Base-by-base conservation (phyloP, 2,113 vertebrate species). In the Danio rerio region DNA sequence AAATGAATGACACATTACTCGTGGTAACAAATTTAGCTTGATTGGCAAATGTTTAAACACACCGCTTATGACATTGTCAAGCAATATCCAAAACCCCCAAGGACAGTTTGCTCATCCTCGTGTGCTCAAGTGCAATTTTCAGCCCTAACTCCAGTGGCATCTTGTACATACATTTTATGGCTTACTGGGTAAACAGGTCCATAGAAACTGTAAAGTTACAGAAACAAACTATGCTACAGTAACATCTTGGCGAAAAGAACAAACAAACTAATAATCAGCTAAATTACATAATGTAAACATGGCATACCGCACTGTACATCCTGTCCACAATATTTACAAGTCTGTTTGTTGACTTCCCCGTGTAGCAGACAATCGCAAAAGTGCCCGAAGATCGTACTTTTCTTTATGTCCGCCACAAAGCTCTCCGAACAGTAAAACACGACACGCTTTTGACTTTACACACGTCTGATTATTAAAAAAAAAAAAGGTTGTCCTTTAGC, bases 221-320 rank as follows among this genome's bases (percentile, higher is more conserved):
- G 89, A 92, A 90, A 95, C 92, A 92, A 82, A 88, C 88, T 91
- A 95, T 92, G 91, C 73, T 88, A 94, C 83, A 93, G 81, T 84
- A 86, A 93, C 91, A 93, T 90, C 92, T 95, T 97, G 96, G 96
- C 95, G 95, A 93, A 90, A 93, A 87, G 31, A 31, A 31, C 31
- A 31, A 31, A 91, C 47, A 31, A 31, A 91, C 47, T 6, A 84
- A 85, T 88, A 86, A 89, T 93, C 87, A 94, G 88, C 93, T 95
- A 95, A 91, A 94, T 92, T 95, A 96, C 92, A 94, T 95, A 92
- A 94, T 96, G 96, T 98, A 98, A 98, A 99, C 96, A 95, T 95
- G 91, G 93, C 91, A 96, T 94, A 96, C 90, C 94, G 95, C 91
- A 91, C 94, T 96, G 95, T 92, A 95, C 94, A 94, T 93, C 93